A percentile compares a stretch with the other conserved stretches of the same genome.
Conservation (phyloP, 53 echinoderm and acorn worm genomes). For the Pentamera pediparva region DNA sequence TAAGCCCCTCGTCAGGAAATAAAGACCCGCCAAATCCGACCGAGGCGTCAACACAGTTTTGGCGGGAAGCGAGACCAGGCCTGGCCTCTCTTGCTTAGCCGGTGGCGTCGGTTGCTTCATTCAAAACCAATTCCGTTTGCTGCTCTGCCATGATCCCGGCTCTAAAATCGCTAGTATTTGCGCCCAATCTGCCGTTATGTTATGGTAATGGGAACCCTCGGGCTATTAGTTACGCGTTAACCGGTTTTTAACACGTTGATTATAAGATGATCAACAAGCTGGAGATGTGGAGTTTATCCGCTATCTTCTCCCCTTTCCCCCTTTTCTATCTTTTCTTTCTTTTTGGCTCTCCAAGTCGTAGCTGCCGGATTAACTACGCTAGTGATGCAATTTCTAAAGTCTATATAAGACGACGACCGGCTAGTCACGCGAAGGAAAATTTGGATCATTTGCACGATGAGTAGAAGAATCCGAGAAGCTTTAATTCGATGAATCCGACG, state of each 20-base stretch:
- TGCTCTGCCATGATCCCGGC: conserved; percentile 17
- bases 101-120: conserved; percentile 31
- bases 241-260: conserved; percentile 36
- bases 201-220: conserved; percentile 36
- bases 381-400: neutral
- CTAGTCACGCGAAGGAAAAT: conserved; percentile 2
- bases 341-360: neutral
- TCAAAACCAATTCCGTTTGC: conserved; percentile 28
- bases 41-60: conserved; percentile 27
- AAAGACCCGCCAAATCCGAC: conserved; percentile 13
- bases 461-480: no score
- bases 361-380: no score
- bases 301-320: neutral
- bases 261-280: conserved; percentile 27
- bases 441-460: no score
- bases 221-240: conserved; percentile 36
- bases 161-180: conserved; percentile 37
- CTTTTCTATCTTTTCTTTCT: conserved; percentile 10
- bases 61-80: conserved; percentile 6
- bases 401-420: neutral
- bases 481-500: no score
- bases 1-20: conserved; percentile 18
- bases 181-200: conserved; percentile 29
- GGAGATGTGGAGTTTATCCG: conserved; percentile 10
- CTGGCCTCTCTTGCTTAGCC: conserved; percentile 31